Percentiles rank a stretch among this genome's conserved stretches.
Evolutionary conservation across 1,140 invertebrate genomes (phyloP).

Genomic region (Portunus trituberculatus): DNA sequence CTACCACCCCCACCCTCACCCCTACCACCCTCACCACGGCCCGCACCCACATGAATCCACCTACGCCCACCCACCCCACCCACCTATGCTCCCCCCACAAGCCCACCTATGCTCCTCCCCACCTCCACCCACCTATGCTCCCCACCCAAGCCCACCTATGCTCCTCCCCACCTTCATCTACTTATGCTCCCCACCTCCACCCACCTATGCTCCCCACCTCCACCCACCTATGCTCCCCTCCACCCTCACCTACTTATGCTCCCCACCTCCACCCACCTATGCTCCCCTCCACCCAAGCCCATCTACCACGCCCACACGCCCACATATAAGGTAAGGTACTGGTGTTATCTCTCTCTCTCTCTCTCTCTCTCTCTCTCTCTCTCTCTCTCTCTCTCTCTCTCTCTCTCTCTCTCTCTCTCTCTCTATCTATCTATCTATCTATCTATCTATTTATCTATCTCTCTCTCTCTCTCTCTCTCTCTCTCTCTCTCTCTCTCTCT

Average conservation of each 20-base stretch:
- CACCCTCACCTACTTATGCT: background rate
- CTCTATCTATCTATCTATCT: background rate
- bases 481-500: background rate
- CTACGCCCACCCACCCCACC: background rate
- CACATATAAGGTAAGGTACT: background rate
- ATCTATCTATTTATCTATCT: background rate
- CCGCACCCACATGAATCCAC: background rate
- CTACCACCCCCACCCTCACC: background rate
- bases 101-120: background rate
- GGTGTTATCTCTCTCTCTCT: too few species aligned
- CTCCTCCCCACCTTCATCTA: background rate
- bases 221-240: background rate
- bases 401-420: background rate
- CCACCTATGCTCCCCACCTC: background rate
- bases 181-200: background rate
- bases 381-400: too few species aligned
- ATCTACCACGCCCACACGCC: background rate
- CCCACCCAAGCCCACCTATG: background rate
- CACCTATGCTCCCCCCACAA: background rate
- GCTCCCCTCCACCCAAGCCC: background rate
- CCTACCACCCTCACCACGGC: background rate
- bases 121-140: background rate
- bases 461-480: background rate
- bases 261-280: background rate
- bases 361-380: too few species aligned